phyloP scores from a whole-genome alignment of 1,140 invertebrate genomes.

The Monochamus saltuarius region DNA sequence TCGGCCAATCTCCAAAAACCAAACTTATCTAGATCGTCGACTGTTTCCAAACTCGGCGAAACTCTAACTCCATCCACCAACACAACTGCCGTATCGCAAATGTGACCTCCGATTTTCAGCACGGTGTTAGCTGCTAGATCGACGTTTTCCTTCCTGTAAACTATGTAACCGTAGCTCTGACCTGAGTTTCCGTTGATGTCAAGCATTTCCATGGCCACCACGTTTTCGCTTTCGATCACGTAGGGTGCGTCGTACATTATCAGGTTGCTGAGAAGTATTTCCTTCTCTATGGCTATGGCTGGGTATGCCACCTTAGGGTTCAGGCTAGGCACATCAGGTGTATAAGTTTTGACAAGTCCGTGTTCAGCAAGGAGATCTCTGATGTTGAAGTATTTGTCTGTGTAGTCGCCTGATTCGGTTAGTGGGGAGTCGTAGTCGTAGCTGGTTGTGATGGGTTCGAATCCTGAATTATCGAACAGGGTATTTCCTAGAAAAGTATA shows the following conservation, averaged over 20 bases:
- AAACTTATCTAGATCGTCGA: conserved; percentile 47
- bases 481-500: conserved; percentile 16
- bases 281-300: conserved; percentile 32
- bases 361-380: conserved; percentile 48
- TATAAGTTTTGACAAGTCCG: conserved; percentile 48
- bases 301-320: conserved; percentile 45
- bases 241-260: conserved; percentile 35
- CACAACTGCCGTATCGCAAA: conserved; percentile 58
- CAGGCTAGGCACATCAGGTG: conserved; percentile 46
- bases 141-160: conserved; percentile 52
- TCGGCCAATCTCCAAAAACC: conserved; percentile 53
- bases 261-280: conserved; percentile 44
- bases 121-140: conserved; percentile 37
- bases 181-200: conserved; percentile 58
- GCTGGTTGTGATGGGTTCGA: conserved; percentile 57
- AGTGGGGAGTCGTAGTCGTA: conserved; percentile 61
- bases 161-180: conserved; percentile 62
- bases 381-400: conserved; percentile 51
- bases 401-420: conserved; percentile 56
- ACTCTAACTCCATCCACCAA: conserved; percentile 52
- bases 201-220: conserved; percentile 60
- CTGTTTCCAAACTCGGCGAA: conserved; percentile 40
- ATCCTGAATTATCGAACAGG: conserved; percentile 37
- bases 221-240: conserved; percentile 28
- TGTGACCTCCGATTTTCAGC: conserved; percentile 52